Base-by-base conservation (phyloP, 2,797 vertebrate genomes). In the Coccyzus lansbergi region DNA sequence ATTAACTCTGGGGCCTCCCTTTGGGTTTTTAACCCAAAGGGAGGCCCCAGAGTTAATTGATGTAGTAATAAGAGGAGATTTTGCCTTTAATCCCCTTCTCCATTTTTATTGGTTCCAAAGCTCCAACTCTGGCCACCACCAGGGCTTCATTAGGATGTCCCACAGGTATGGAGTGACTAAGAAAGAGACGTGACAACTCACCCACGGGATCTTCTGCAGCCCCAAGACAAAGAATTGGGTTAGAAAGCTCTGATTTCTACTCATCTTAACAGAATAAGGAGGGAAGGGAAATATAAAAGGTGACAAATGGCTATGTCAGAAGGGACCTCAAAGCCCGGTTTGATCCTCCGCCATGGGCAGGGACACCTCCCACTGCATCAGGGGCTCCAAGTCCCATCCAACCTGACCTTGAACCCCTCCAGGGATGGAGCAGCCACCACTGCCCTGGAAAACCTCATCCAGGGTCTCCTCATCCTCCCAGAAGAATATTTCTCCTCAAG, bases 161-260 rank as follows among this genome's bases (percentile, higher is more conserved):
- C 92, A n/a, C 36, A 74, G 88, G 72, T 14, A 16, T 68, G 3
- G 19, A 29, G 83, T 94, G 74, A 48, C 21, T 40, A 42, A 72
- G 90, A 56, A 89, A 95, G 42, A 48, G 29, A 82, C 33, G 48
- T 48, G 68, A 12, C 12, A n/a, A 96, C 97, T 98, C 95, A 98
- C 97, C 97, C 96, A 94, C 1, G 74, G 89, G 46, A 67, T 90
- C 97, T 46, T 97, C 97, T 95, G 97, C 93, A 94, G 97, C 96
- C 86, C 86, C 53, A 68, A 95, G 82, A 94, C 67, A 97, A 81
- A 96, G 64, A 86, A 59, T 7, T 33, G 48, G 90, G 59, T 92
- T 86, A 96, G 92, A 59, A 44, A 33, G 36, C 40, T 33, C 31
- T 80, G 70, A 60, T 83, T 83, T 77, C 29, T 60, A 80, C 6